Percentiles rank a stretch among this genome's conserved stretches.
Evolutionary conservation across 1,140 invertebrate genomes (phyloP).

Genomic region (Brachionus koreanus): DNA sequence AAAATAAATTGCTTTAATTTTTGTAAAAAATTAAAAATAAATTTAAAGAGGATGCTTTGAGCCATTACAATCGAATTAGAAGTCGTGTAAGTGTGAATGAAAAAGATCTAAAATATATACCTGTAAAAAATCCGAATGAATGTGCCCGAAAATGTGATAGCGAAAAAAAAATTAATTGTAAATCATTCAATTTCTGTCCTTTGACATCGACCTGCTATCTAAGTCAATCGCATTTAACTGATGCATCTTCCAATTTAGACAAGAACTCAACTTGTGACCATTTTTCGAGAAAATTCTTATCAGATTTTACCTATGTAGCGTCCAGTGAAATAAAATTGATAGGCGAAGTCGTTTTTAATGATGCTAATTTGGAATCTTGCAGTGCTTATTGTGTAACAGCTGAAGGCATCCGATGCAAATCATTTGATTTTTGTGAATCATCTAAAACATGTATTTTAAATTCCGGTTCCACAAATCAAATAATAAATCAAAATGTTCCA

Average conservation of each 20-base stretch:
- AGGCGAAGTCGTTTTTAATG: conserved; percentile 7
- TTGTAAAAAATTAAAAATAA: not conserved
- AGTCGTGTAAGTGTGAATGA: not conserved
- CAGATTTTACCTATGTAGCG: conserved; percentile 35
- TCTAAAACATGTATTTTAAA: conserved; percentile 27
- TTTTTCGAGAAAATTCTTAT: conserved; percentile 13
- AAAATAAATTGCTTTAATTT: no score
- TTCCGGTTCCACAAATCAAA: not conserved
- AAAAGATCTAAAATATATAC: conserved; percentile 2
- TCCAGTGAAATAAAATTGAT: not conserved
- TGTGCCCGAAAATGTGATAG: conserved; percentile 36
- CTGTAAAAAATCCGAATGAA: not conserved
- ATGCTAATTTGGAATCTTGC: not conserved
- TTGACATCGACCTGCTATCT: not conserved
- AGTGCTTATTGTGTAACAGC: conserved; percentile 23
- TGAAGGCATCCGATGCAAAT: not conserved
- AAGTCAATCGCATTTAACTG: not conserved
- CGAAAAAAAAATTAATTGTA: conserved; percentile 7
- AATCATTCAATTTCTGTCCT: conserved; percentile 40
- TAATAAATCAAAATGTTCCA: not conserved
- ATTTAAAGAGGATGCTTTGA: conserved; percentile 12
- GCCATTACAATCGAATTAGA: conserved; percentile 14
- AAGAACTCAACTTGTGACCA: conserved; percentile 14
- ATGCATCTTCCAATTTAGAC: not conserved
- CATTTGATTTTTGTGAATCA: conserved; percentile 35